Conservation (phyloP, 1,140 invertebrate species). For the Latrodectus geometricus region DNA sequence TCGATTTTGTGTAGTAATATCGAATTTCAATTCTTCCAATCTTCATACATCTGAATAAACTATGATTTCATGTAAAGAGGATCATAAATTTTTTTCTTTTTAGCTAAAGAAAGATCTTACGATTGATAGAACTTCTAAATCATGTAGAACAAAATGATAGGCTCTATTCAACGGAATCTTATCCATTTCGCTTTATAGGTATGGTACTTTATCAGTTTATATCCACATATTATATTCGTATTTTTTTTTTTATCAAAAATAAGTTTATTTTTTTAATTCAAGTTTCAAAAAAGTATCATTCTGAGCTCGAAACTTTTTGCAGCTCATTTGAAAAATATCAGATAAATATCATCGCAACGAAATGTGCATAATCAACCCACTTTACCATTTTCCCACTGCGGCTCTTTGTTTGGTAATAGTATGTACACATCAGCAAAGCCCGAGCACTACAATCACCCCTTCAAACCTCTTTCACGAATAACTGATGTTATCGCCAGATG, state of each 20-base stretch:
- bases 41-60: too few species aligned
- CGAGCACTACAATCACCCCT: conserved; percentile 31
- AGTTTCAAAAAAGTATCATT: not conserved
- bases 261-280: not conserved
- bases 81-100: too few species aligned
- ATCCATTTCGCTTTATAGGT: too few species aligned
- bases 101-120: too few species aligned
- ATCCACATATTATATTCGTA: too few species aligned
- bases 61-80: too few species aligned
- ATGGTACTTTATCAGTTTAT: too few species aligned
- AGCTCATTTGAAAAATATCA: not conserved
- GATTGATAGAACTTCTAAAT: too few species aligned
- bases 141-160: too few species aligned
- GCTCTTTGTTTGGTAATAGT: not conserved
- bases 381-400: not conserved
- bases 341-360: conserved; percentile 19
- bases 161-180: too few species aligned
- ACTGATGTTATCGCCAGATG: conserved; percentile 50
- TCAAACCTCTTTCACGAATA: conserved; percentile 34
- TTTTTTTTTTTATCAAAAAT: not conserved
- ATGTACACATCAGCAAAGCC: not conserved
- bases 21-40: too few species aligned
- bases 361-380: conserved; percentile 33
- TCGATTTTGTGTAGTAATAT: too few species aligned
- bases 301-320: not conserved